Percentiles rank a stretch among this genome's conserved stretches.
Evolutionary conservation across 1,140 invertebrate genomes (phyloP).

Genomic region (Hyles euphorbiae): DNA sequence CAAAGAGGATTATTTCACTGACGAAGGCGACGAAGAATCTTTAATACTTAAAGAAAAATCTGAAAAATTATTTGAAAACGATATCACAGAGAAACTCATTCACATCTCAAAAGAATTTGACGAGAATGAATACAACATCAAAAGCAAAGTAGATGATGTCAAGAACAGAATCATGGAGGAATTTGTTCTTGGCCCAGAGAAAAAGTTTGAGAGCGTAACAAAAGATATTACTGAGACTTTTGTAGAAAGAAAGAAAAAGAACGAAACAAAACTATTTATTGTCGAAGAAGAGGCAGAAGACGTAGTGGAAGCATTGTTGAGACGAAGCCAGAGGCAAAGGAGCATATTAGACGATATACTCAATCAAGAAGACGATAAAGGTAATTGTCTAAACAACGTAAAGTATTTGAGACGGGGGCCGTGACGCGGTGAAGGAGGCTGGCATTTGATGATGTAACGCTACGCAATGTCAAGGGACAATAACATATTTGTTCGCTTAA

Average conservation of each 20-base stretch:
- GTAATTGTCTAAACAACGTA: slow-evolving; percentile 65
- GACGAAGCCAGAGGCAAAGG: slow-evolving; percentile 80
- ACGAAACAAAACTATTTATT: slow-evolving; percentile 38
- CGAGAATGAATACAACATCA: slow-evolving; percentile 47
- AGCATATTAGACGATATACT: slow-evolving; percentile 82
- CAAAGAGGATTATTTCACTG: slow-evolving; percentile 66
- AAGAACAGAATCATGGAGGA: slow-evolving; percentile 63
- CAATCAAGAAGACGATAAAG: slow-evolving; percentile 77
- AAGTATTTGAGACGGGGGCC: slow-evolving; percentile 44
- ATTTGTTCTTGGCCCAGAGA: slow-evolving; percentile 49
- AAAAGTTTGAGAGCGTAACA: slow-evolving; percentile 49
- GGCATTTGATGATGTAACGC: slow-evolving; percentile 54
- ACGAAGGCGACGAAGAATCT: slow-evolving; percentile 63
- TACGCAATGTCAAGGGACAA: slow-evolving; percentile 46
- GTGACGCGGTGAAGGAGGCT: slow-evolving; percentile 48
- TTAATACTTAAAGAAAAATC: slow-evolving; percentile 61
- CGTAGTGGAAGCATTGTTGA: slow-evolving; percentile 78
- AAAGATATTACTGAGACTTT: slow-evolving; percentile 59
- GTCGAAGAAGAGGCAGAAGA: slow-evolving; percentile 76
- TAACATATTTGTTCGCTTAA: slow-evolving; percentile 31
- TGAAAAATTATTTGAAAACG: slow-evolving; percentile 72
- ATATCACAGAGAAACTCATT: slow-evolving; percentile 75
- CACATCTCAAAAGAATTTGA: slow-evolving; percentile 63
- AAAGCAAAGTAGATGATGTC: slow-evolving; percentile 54
- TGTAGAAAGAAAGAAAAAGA: slow-evolving; percentile 53